Evolutionary conservation across 2,113 vertebrate genomes (phyloP).

Genomic region (Coptodon rendalli): DNA sequence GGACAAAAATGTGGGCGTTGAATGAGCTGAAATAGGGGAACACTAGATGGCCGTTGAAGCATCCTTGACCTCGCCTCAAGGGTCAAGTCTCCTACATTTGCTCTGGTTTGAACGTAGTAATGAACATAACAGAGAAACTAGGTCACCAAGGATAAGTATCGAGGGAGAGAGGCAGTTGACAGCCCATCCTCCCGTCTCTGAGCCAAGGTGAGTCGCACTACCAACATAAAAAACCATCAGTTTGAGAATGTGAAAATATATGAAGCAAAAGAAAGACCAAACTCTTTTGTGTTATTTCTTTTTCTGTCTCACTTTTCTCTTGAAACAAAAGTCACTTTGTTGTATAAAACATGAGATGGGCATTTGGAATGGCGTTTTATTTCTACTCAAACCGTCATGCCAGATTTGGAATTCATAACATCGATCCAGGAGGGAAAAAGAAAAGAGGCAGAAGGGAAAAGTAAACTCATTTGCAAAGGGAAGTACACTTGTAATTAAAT

Average conservation of each 20-base stretch:
- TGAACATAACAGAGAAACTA: slow-evolving; percentile 61
- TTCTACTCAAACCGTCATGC: slow-evolving; percentile 24
- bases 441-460: slow-evolving; percentile 27
- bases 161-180: background rate
- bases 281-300: background rate
- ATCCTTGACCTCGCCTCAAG: slow-evolving; percentile 55
- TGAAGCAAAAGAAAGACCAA: background rate
- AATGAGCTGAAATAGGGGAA: slow-evolving; percentile 10
- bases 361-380: slow-evolving; percentile 15
- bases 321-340: slow-evolving; percentile 45
- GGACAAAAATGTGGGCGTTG: slow-evolving; percentile 1
- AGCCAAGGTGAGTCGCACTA: slow-evolving; percentile 34
- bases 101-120: slow-evolving; percentile 45
- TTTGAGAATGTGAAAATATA: background rate
- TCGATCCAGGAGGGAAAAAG: slow-evolving; percentile 3
- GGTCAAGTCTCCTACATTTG: slow-evolving; percentile 48
- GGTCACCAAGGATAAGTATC: slow-evolving; percentile 7
- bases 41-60: slow-evolving; percentile 28
- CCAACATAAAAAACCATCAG: background rate
- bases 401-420: slow-evolving; percentile 52
- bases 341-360: slow-evolving; percentile 59
- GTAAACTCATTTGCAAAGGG: slow-evolving; percentile 65
- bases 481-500: slow-evolving; percentile 68
- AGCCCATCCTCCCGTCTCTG: slow-evolving; percentile 3
- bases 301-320: background rate